Evolutionary conservation across 92 coral and sea anemone genomes (phyloP).

Genomic region (Paramuricea clavata): DNA sequence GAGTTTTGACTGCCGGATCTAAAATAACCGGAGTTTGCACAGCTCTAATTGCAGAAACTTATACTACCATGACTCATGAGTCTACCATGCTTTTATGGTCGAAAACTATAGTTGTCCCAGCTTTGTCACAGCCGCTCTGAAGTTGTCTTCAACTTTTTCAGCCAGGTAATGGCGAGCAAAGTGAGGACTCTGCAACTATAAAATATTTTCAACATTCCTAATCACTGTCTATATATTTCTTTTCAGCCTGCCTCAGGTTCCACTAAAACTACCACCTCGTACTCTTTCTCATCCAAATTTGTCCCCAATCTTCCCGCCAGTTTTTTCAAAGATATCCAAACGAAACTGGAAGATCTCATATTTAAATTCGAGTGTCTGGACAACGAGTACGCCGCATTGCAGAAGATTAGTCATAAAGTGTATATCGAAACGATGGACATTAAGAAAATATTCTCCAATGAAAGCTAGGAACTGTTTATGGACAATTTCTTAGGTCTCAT

Average conservation of each 20-base stretch:
- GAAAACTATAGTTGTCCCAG: too few species aligned
- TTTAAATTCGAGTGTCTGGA: slow-evolving; percentile 46
- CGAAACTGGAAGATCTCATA: slow-evolving; percentile 45
- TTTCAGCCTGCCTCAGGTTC: slow-evolving; percentile 27
- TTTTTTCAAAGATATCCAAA: slow-evolving; percentile 38
- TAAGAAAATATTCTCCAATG: slow-evolving; percentile 32
- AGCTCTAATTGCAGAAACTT: too few species aligned
- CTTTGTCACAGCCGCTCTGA: too few species aligned
- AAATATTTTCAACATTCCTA: background rate
- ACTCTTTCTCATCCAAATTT: slow-evolving; percentile 43
- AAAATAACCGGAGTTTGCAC: too few species aligned
- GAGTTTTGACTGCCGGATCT: too few species aligned
- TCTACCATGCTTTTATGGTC: too few species aligned
- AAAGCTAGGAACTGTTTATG: background rate
- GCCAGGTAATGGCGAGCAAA: too few species aligned
- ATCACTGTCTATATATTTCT: background rate
- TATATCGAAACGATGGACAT: slow-evolving; percentile 24
- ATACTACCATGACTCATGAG: too few species aligned
- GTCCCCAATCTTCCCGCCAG: slow-evolving; percentile 40
- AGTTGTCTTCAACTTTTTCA: too few species aligned
- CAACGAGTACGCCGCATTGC: slow-evolving; percentile 54
- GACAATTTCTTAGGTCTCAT: background rate
- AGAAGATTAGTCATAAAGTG: slow-evolving; percentile 46
- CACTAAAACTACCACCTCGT: background rate
- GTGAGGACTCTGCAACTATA: background rate